Evolutionary conservation across 2,113 vertebrate genomes (phyloP).

Genomic region (Gavialis gangeticus): DNA sequence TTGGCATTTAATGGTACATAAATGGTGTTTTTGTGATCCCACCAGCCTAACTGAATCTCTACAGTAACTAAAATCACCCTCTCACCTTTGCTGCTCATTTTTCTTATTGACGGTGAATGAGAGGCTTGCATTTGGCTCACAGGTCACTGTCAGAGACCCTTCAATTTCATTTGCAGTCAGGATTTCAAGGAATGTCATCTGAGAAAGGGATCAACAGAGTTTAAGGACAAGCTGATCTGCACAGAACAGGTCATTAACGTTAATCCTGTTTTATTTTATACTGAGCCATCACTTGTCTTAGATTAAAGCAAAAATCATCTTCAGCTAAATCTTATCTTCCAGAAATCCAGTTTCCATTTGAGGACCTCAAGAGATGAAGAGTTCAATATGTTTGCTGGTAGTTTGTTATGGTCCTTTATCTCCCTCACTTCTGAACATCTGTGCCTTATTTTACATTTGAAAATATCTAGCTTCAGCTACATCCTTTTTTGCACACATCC

Average conservation of each 20-base stretch:
- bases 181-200: constrained; percentile 58
- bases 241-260: neutral
- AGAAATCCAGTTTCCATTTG: neutral
- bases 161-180: constrained; percentile 78
- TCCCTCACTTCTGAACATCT: neutral
- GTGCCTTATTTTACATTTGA: neutral
- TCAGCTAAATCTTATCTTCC: neutral
- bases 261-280: neutral
- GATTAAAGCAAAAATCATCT: neutral
- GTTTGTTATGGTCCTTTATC: neutral
- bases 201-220: neutral
- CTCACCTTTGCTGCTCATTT: constrained; percentile 79
- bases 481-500: too few species aligned
- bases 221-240: neutral
- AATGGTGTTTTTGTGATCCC: neutral
- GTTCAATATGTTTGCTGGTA: neutral
- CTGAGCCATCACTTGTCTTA: neutral
- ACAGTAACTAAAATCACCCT: neutral
- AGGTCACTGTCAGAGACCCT: constrained; percentile 79
- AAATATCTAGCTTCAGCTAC: neutral
- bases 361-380: neutral
- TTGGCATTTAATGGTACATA: neutral
- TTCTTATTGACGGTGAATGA: constrained; percentile 79
- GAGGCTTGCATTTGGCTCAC: constrained; percentile 77
- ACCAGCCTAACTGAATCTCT: neutral